phyloP scores from a whole-genome alignment of 2,888 invertebrate species.

The Sphaerolaimus hirsutus region DNA sequence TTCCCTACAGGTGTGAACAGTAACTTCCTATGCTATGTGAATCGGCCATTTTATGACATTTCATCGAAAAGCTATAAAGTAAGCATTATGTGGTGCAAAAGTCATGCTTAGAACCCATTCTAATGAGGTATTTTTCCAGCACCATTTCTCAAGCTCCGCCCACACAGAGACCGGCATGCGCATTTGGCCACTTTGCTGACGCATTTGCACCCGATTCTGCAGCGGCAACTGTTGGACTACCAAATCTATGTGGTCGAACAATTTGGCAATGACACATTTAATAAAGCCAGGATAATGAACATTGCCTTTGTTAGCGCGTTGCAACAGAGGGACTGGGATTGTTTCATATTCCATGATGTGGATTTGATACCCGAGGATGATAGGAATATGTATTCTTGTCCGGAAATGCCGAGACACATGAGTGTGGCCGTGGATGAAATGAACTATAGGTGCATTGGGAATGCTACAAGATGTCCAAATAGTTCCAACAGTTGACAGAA shows the following conservation, averaged over 20 bases:
- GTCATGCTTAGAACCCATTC: no score
- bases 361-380: slow-evolving; percentile 19
- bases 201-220: slow-evolving; percentile 8
- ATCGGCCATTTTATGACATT: no score
- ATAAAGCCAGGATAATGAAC: slow-evolving; percentile 26
- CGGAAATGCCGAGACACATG: slow-evolving; percentile 10
- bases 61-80: no score
- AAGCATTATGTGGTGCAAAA: no score
- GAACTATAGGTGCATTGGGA: slow-evolving; percentile 6
- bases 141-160: no score
- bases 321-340: slow-evolving; percentile 8
- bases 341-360: slow-evolving; percentile 21
- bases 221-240: slow-evolving; percentile 7
- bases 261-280: slow-evolving; percentile 24
- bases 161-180: slow-evolving; percentile 9
- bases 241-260: slow-evolving; percentile 9
- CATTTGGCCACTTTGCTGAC: slow-evolving; percentile 6
- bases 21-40: no score
- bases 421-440: slow-evolving; percentile 12
- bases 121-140: no score
- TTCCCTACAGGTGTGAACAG: slow-evolving; percentile 11
- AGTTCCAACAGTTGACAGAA: no score
- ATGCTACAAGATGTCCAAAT: no score
- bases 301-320: slow-evolving; percentile 23
- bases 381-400: slow-evolving; percentile 10